A percentile compares a stretch with the other conserved stretches of the same genome.
These are phyloP conservation scores for Rhagonycha lutea DNA, from an alignment of 2,888 invertebrate species.

Conservation along the genomic window DNA sequence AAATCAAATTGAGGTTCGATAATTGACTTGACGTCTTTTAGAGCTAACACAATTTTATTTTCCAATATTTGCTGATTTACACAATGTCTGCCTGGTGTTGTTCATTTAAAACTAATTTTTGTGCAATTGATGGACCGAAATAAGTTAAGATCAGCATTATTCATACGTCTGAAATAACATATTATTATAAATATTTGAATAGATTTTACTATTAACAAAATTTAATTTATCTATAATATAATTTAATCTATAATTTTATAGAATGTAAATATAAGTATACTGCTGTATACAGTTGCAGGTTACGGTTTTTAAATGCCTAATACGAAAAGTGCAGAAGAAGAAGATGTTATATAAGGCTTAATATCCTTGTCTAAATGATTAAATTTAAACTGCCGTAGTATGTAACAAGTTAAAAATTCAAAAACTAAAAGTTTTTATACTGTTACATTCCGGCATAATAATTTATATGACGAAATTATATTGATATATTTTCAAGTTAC, in stretches of 20 bases:
- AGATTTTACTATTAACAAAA: too few relatives aligned
- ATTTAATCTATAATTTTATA: too few relatives aligned
- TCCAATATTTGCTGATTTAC: background rate
- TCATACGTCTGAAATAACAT: too few relatives aligned
- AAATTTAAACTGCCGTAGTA: background rate
- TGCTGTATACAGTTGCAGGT: background rate
- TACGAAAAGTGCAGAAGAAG: too few relatives aligned
- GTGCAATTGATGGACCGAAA: too few relatives aligned
- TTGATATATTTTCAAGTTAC: background rate
- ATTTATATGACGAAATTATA: background rate
- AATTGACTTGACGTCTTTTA: background rate
- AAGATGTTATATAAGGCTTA: background rate
- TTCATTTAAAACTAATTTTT: background rate
- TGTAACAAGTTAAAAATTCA: background rate
- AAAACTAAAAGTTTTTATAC: background rate
- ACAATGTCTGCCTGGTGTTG: background rate
- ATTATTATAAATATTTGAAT: background rate
- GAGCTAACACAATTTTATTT: background rate
- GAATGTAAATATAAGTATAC: background rate
- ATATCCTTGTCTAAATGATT: background rate
- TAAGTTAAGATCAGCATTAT: too few relatives aligned
- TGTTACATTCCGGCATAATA: background rate
- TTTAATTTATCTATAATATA: too few relatives aligned
- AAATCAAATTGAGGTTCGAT: background rate
- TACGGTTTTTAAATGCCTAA: too few relatives aligned